These are phyloP conservation scores for Volucella bombylans DNA, from an alignment of 2,888 invertebrate genomes.

Conservation along the genomic window DNA sequence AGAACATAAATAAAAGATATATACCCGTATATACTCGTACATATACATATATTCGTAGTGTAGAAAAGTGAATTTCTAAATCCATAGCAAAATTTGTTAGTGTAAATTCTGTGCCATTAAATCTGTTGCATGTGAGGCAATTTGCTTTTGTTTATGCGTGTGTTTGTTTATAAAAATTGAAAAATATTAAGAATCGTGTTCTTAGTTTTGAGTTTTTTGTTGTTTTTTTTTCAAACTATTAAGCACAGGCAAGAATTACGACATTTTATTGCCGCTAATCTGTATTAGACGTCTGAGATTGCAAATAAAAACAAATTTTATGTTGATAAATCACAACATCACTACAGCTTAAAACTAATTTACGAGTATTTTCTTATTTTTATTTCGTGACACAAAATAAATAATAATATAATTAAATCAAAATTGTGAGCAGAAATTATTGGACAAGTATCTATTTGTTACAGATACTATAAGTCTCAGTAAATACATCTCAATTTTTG, in stretches of 20 bases:
- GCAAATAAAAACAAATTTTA: constrained; percentile 49
- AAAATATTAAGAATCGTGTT: constrained; percentile 18
- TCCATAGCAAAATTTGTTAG: constrained; percentile 24
- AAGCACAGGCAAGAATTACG: constrained; percentile 20
- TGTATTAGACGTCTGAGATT: constrained; percentile 25
- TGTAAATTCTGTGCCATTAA: constrained; percentile 33
- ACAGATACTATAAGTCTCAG: not conserved
- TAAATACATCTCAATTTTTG: too few relatives aligned
- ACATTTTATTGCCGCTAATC: constrained; percentile 52
- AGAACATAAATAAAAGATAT: not conserved
- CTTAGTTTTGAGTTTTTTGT: not conserved
- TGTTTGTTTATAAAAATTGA: constrained; percentile 40
- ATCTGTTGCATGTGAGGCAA: constrained; percentile 49
- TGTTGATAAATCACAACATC: constrained; percentile 49
- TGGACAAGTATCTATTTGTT: constrained; percentile 29
- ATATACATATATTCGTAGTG: not conserved
- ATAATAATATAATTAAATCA: constrained; percentile 41
- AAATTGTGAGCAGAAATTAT: constrained; percentile 43
- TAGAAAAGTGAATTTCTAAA: not conserved
- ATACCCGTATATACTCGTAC: not conserved
- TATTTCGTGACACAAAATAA: constrained; percentile 39
- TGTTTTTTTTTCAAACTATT: not conserved
- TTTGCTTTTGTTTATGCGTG: constrained; percentile 32
- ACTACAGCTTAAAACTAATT: constrained; percentile 29
- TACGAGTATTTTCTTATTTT: constrained; percentile 31